Evolutionary conservation across 2,888 invertebrate genomes (phyloP).

Genomic region (Tachina grossa): DNA sequence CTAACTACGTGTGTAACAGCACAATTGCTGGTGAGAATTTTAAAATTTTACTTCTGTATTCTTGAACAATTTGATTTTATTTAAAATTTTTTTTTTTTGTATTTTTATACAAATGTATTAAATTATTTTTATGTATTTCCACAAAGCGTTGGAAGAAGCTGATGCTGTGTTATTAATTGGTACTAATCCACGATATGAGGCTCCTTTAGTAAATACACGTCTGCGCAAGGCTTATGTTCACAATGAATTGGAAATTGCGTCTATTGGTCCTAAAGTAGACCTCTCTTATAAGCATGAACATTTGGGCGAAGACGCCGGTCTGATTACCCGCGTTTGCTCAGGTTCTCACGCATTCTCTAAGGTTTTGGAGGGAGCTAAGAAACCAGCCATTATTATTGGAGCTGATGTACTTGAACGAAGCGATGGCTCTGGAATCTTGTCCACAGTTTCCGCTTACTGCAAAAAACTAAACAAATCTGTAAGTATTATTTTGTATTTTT

Average conservation of each 20-base stretch:
- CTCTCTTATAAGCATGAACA: slow-evolving; percentile 96
- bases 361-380: slow-evolving; percentile 89
- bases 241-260: slow-evolving; percentile 93
- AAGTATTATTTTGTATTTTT: slow-evolving; percentile 80
- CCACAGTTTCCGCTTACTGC: slow-evolving; percentile 89
- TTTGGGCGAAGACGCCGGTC: slow-evolving; percentile 90
- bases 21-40: slow-evolving; percentile 88
- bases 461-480: slow-evolving; percentile 84
- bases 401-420: slow-evolving; percentile 90
- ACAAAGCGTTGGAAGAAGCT: slow-evolving; percentile 92
- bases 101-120: not conserved
- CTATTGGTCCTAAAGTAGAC: slow-evolving; percentile 95
- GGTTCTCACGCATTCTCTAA: slow-evolving; percentile 88
- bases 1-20: slow-evolving; percentile 96
- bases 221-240: slow-evolving; percentile 98
- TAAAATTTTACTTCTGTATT: not conserved
- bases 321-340: slow-evolving; percentile 89
- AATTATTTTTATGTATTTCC: slow-evolving; percentile 11
- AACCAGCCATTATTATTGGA: slow-evolving; percentile 96
- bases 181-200: slow-evolving; percentile 98
- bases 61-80: too few species aligned
- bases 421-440: slow-evolving; percentile 90
- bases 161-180: slow-evolving; percentile 96
- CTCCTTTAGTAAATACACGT: slow-evolving; percentile 97
- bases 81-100: not conserved